Percentiles rank a stretch among this genome's conserved stretches.
Evolutionary conservation across 2,797 vertebrate genomes (phyloP).

Genomic region (Mallotus villosus): DNA sequence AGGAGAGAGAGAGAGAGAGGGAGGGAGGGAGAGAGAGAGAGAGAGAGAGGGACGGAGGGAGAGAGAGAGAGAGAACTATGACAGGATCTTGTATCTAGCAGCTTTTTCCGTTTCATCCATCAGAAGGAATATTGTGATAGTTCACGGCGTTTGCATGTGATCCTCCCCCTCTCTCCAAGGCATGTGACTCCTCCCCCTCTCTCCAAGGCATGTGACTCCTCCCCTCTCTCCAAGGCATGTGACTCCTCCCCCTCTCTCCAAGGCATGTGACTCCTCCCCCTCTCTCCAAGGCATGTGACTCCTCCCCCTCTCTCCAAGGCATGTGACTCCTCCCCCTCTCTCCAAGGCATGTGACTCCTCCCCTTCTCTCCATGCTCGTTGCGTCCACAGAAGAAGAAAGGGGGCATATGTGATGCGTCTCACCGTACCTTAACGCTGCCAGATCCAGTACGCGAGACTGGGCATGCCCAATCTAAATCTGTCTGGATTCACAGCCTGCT

Average conservation of each 20-base stretch:
- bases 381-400: slow-evolving; percentile 13
- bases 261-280: no score
- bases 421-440: slow-evolving; percentile 18
- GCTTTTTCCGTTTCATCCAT: slow-evolving; percentile 9
- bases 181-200: no score
- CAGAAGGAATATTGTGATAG: slow-evolving; percentile 4
- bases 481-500: slow-evolving; percentile 28
- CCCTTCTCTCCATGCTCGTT: slow-evolving; percentile 21
- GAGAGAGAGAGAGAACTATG: background rate
- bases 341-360: no score
- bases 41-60: no score
- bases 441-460: slow-evolving; percentile 15
- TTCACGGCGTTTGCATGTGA: background rate
- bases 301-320: slow-evolving; percentile 1
- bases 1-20: background rate
- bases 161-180: slow-evolving; percentile 2
- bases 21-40: background rate
- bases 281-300: no score
- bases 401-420: slow-evolving; percentile 17
- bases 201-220: no score
- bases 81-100: slow-evolving; percentile 1
- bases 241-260: no score
- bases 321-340: no score
- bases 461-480: slow-evolving; percentile 18
- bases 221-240: no score